Percentiles rank a stretch among this genome's conserved stretches.
phyloP scores from a whole-genome alignment of 2,888 invertebrate species.

The Scaptomyza polygonia region DNA sequence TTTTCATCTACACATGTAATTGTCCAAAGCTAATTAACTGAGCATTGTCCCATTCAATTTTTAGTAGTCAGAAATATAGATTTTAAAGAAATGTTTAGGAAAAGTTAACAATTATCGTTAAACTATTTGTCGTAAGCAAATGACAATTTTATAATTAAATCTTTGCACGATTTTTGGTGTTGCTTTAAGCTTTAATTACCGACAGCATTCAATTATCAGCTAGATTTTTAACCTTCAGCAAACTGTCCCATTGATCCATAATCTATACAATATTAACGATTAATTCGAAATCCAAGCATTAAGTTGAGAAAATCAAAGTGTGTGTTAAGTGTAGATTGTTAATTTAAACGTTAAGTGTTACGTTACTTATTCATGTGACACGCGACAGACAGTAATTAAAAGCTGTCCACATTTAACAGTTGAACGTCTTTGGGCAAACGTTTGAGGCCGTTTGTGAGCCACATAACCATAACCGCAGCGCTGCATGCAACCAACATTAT shows the following conservation, averaged over 20 bases:
- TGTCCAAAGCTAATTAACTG: background rate
- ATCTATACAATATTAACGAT: no score
- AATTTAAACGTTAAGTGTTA: background rate
- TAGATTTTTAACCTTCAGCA: no score
- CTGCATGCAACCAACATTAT: background rate
- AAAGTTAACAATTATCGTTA: background rate
- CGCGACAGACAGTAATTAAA: slow-evolving; percentile 13
- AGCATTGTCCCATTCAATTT: background rate
- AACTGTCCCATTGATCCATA: no score
- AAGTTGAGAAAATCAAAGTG: background rate
- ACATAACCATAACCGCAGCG: background rate
- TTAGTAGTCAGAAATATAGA: background rate
- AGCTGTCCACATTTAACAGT: background rate
- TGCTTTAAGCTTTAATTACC: no score
- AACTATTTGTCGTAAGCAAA: background rate
- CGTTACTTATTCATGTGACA: background rate
- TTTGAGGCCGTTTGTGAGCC: background rate
- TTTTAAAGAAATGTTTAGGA: no score
- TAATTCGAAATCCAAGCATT: no score
- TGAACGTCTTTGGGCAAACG: background rate
- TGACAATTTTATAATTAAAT: no score
- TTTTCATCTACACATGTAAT: background rate
- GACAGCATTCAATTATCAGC: no score
- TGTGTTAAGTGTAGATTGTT: slow-evolving; percentile 2
- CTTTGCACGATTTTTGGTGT: no score